Conservation (phyloP, 1,140 invertebrate genomes). For the Lysiphlebus fabarum region DNA sequence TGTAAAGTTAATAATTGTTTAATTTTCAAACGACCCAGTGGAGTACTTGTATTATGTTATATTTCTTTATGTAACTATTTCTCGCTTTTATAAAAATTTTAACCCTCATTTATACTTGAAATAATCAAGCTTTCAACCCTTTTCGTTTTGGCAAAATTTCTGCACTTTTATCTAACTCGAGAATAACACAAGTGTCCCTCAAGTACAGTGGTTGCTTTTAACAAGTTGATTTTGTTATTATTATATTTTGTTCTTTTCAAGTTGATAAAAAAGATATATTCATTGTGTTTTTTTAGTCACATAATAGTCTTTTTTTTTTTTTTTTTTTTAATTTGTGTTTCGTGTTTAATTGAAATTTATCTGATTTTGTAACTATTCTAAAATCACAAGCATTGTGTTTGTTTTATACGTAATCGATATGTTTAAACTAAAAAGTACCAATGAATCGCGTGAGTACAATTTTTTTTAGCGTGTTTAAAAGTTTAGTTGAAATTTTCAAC, state of each 20-base stretch:
- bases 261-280: too few relatives aligned
- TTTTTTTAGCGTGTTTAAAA: too few relatives aligned
- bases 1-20: conserved; percentile 57
- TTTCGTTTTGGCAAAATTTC: conserved; percentile 10
- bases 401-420: too few relatives aligned
- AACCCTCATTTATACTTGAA: conserved; percentile 13
- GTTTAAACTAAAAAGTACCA: too few relatives aligned
- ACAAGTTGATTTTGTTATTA: conserved; percentile 1
- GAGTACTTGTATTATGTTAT: conserved; percentile 18
- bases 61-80: conserved; percentile 18
- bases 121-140: conserved; percentile 17
- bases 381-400: too few relatives aligned
- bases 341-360: too few relatives aligned
- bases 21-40: conserved; percentile 48
- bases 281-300: too few relatives aligned
- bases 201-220: conserved; percentile 16
- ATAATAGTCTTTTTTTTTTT: too few relatives aligned
- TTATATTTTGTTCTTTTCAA: not conserved
- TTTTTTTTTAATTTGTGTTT: too few relatives aligned
- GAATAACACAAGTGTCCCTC: conserved; percentile 23
- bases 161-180: conserved; percentile 15
- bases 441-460: too few relatives aligned
- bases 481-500: too few relatives aligned
- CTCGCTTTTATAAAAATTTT: conserved; percentile 19
- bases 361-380: too few relatives aligned